A percentile compares a stretch with the other conserved stretches of the same genome.
These are phyloP conservation scores for Ephialtes manifestator DNA, from an alignment of 2,888 invertebrate genomes.

Conservation along the genomic window DNA sequence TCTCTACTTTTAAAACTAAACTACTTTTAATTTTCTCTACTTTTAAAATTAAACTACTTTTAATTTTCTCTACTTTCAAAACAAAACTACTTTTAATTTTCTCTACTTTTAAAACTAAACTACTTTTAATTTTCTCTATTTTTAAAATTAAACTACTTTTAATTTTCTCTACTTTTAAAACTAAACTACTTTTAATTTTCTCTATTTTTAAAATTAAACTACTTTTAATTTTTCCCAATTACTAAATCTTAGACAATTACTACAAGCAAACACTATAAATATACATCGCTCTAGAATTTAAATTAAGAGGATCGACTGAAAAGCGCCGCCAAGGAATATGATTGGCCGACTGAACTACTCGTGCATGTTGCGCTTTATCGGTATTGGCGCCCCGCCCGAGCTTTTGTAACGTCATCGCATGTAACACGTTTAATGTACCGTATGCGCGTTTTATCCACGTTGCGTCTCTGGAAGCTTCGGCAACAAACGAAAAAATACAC, in stretches of 20 bases:
- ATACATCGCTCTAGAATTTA: not conserved
- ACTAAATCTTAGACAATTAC: not conserved
- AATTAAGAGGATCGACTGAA: not conserved
- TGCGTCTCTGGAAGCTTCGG: not conserved
- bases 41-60: too few relatives aligned
- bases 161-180: too few relatives aligned
- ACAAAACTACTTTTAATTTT: too few relatives aligned
- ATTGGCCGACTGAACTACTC: not conserved
- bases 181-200: too few relatives aligned
- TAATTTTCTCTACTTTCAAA: too few relatives aligned
- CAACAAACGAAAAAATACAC: not conserved
- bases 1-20: too few relatives aligned
- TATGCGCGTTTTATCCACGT: constrained; percentile 2
- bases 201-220: too few relatives aligned
- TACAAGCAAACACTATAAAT: not conserved
- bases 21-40: too few relatives aligned
- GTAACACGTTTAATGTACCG: not conserved
- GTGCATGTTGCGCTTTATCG: not conserved
- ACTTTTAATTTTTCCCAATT: not conserved
- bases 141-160: too few relatives aligned
- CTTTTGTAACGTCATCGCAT: not conserved
- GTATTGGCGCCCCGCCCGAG: not conserved
- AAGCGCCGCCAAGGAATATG: not conserved
- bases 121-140: too few relatives aligned
- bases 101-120: too few relatives aligned